phyloP scores from a whole-genome alignment of 2,797 vertebrate species.

The Pseudochirops cupreus region DNA sequence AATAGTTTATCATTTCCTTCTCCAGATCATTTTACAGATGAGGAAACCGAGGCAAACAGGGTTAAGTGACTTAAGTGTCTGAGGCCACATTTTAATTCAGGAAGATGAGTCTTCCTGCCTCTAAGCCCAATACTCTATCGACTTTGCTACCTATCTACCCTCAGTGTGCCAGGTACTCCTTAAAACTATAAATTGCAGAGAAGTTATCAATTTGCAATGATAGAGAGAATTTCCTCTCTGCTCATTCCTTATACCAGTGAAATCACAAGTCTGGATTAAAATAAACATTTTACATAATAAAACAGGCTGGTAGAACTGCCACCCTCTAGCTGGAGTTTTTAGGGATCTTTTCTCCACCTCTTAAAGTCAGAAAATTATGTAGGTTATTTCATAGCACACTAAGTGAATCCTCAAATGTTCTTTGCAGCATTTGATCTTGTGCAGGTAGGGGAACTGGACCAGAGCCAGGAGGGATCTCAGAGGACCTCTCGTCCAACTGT shows the following conservation, averaged over 20 bases:
- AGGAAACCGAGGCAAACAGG: neutral
- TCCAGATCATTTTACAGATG: neutral
- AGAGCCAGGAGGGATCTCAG: neutral
- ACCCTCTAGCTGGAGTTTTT: neutral
- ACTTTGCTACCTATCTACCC: neutral
- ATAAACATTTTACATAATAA: neutral
- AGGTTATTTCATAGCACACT: neutral
- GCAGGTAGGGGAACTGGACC: neutral
- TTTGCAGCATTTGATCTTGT: neutral
- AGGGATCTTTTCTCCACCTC: neutral
- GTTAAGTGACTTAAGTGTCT: neutral
- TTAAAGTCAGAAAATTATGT: neutral
- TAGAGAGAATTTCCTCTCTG: neutral
- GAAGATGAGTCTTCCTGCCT: too few species aligned
- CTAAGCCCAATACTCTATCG: neutral
- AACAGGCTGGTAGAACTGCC: neutral
- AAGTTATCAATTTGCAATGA: neutral
- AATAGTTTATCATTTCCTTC: neutral
- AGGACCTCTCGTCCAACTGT: neutral
- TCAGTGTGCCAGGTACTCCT: neutral
- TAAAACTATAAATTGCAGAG: neutral
- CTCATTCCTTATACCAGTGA: neutral
- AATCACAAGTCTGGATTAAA: neutral
- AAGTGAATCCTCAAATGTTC: neutral
- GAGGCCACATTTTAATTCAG: too few species aligned